Base-by-base conservation (phyloP, 1,140 invertebrate species). In the Chironomus striatipennis region DNA sequence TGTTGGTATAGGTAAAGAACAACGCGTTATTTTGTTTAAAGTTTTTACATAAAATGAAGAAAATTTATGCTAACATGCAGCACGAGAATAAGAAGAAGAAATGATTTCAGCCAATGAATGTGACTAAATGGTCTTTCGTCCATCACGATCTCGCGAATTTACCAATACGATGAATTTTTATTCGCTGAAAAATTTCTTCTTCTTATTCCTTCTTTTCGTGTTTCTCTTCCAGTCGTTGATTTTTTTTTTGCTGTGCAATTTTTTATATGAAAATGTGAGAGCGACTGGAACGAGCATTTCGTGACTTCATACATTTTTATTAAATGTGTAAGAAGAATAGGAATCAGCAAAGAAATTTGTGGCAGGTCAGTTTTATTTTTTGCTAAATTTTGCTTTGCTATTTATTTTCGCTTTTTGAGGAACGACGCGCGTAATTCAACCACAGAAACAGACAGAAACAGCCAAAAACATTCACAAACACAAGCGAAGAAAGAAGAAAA, bases 281-380 rank as follows among this genome's bases (percentile, higher is more conserved):
- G 24, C 24, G 24, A 34, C 24, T 34, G 24, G 24, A 34, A 34
- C n/a, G n/a, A n/a, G n/a, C n/a, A n/a, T n/a, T n/a, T 1, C 24
- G 24, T 34, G 24, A 34, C 24, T 34, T 34, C 5, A 34, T 34
- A 34, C 24, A 34, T 34, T 34, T n/a, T n/a, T n/a, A n/a, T n/a
- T n/a, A 1, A 34, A 34, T 2, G 5, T 2, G 24, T 5, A 34
- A 2, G 24, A 2, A 34, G 24, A 34, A 34, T 5, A 34, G 5
- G 24, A 34, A 34, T 34, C 24, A 34, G 24, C 24, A 34, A 34
- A 15, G 47, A 57, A 57, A 57, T 70, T 34, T 20, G 65, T 2
- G 15, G n/a, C 9, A 70, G 65, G 65, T 70, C 18, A 70, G 65
- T 70, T 70, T 70, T 70, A 17, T 70, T 70, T 10, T 70, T 70